Percentiles rank a stretch among this genome's conserved stretches.
Evolutionary conservation across 2,888 invertebrate species (phyloP).

Genomic region (Eristalis tenax): DNA sequence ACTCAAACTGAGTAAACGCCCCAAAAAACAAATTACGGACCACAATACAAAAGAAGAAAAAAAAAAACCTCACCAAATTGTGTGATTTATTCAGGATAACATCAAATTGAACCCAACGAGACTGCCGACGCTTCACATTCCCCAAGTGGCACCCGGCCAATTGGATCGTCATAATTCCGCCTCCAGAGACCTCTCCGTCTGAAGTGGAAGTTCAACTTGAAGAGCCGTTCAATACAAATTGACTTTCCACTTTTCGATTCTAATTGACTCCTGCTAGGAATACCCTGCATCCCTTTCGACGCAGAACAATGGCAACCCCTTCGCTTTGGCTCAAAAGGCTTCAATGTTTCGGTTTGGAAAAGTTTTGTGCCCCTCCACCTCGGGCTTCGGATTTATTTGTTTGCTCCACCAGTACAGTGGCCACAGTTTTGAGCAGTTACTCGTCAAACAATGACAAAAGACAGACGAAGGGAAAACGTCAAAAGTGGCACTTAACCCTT

Average conservation of each 20-base stretch:
- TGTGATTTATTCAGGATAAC: background rate
- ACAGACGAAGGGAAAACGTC: background rate
- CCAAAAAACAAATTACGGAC: background rate
- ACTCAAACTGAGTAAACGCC: background rate
- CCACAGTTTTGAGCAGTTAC: background rate
- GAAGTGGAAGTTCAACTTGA: constrained; percentile 2
- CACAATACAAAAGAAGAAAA: background rate
- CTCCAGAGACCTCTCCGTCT: background rate
- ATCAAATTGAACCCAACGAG: background rate
- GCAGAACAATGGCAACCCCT: background rate
- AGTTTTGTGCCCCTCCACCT: background rate
- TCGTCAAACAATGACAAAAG: background rate
- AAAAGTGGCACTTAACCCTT: background rate
- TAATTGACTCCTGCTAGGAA: background rate
- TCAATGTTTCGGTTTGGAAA: background rate
- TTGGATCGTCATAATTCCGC: background rate
- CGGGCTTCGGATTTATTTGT: background rate
- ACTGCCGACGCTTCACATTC: background rate
- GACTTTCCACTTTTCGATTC: constrained; percentile 1
- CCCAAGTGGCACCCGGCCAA: background rate
- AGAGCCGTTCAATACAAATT: constrained; percentile 7
- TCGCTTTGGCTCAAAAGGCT: background rate
- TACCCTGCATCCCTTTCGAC: background rate
- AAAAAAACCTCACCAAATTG: background rate
- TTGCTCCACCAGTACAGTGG: background rate